Evolutionary conservation across 2,113 vertebrate genomes (phyloP).

Genomic region (Anoura caudifer): DNA sequence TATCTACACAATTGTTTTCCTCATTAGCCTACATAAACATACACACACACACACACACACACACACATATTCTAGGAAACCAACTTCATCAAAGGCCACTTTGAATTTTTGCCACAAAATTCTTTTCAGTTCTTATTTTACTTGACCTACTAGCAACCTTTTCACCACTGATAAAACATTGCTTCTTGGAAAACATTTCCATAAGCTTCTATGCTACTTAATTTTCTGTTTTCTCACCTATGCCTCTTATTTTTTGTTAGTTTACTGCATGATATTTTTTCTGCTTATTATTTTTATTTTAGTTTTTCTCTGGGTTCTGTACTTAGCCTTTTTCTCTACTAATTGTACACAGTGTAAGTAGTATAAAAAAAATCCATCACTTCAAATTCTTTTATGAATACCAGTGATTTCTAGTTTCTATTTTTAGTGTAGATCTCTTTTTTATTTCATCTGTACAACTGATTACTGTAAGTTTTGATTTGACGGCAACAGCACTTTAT

Average conservation of each 20-base stretch:
- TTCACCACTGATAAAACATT: background rate
- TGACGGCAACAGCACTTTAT: background rate
- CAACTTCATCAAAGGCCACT: background rate
- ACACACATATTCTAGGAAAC: background rate
- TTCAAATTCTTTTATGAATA: background rate
- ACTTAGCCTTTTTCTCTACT: background rate
- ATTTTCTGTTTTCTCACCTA: background rate
- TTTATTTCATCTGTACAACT: background rate
- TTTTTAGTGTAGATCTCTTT: background rate
- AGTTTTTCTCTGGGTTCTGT: background rate
- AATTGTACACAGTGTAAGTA: background rate
- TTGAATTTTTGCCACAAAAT: background rate
- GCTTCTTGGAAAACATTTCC: background rate
- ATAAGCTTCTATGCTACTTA: background rate
- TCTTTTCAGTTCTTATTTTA: background rate
- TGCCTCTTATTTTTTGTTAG: background rate
- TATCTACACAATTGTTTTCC: background rate
- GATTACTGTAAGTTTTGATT: background rate
- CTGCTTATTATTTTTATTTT: background rate
- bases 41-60: background rate
- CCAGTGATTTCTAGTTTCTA: background rate
- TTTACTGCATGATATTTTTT: background rate
- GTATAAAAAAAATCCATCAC: background rate
- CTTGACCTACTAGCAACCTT: background rate
- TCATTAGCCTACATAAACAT: background rate